phyloP scores from a whole-genome alignment of 2,113 vertebrate genomes.

The Phalacrocorax brasilianus region DNA sequence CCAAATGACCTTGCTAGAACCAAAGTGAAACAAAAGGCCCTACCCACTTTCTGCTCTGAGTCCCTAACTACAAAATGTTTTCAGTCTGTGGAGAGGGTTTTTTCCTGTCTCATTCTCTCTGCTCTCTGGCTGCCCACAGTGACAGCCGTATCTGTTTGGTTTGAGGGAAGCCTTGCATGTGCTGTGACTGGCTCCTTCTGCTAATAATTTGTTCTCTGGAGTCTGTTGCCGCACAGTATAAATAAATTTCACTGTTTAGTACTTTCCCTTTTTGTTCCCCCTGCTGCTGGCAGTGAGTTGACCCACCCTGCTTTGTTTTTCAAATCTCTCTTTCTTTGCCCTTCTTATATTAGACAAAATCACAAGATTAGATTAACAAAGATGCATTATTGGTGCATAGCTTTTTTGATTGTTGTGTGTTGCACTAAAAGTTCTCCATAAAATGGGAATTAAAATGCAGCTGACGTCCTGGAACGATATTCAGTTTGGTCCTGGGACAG shows the following conservation, averaged over 20 bases:
- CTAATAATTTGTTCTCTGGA: conserved; percentile 53
- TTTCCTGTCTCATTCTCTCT: neutral
- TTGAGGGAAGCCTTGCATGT: conserved; percentile 23
- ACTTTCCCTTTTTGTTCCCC: conserved; percentile 9
- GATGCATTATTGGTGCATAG: neutral
- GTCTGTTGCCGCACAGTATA: neutral
- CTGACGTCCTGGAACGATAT: neutral
- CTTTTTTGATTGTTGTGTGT: neutral
- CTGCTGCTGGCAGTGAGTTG: neutral
- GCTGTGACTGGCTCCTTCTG: conserved; percentile 23
- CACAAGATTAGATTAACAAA: neutral
- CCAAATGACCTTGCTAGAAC: neutral
- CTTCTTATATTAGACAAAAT: neutral
- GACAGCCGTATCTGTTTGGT: conserved; percentile 15
- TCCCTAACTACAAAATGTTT: neutral
- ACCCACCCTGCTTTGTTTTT: conserved; percentile 13
- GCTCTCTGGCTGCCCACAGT: neutral
- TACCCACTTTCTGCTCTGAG: neutral
- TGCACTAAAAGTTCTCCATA: neutral
- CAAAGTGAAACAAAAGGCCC: neutral
- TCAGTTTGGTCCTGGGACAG: neutral
- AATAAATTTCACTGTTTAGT: conserved; percentile 45
- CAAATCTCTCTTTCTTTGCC: neutral
- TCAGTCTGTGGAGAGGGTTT: neutral
- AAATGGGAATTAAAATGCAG: neutral